Evolutionary conservation across 2,797 vertebrate genomes (phyloP), one percentile per base, ranked within the genome.

Genomic region (Microctenopoma stevenorrisi): DNA sequence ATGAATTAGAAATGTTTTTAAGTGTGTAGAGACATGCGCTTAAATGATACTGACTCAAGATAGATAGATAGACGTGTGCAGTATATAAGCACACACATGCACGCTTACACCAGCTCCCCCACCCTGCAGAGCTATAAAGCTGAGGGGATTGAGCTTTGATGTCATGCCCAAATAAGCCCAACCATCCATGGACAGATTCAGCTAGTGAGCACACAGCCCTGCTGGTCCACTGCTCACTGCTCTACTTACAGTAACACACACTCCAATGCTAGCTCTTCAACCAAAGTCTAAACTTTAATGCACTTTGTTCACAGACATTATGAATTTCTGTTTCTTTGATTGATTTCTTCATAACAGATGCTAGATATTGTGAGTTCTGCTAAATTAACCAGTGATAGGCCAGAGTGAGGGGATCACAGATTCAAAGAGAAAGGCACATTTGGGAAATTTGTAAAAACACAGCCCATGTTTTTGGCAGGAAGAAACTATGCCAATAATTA

Each of bases 91-190:
- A 44, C 42, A 18, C n/a, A 22, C n/a, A 18, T 22, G 9, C 9
- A 62, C 48, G n/a, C 25, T 52, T 13, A 58, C 5, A 52, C 5
- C 15, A 18, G 16, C 50, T 53, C 51, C 14, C 26, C 22, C 44
- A 69, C 58, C 28, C 33, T 18, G 59, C 61, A 62, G 56, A 49
- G 40, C 57, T 47, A 62, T 73, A 66, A 67, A 58, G 44, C 67
- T 68, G 54, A 74, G 49, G 60, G 63, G 70, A 72, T 70, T 68
- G 67, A 62, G 58, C 66, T 86, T 85, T 86, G 68, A 87, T 79
- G 79, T 86, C 74, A 63, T 70, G 66, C 58, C 78, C 51, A 74
- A 68, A 79, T 81, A 71, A 60, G 61, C 26, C 69, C 59, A 82
- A 69, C 65, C 60, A 62, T 75, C 65, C 73, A 74, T 71, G 28